Conservation (phyloP, 2,113 vertebrate species). For the Benitochromis conjunctus region DNA sequence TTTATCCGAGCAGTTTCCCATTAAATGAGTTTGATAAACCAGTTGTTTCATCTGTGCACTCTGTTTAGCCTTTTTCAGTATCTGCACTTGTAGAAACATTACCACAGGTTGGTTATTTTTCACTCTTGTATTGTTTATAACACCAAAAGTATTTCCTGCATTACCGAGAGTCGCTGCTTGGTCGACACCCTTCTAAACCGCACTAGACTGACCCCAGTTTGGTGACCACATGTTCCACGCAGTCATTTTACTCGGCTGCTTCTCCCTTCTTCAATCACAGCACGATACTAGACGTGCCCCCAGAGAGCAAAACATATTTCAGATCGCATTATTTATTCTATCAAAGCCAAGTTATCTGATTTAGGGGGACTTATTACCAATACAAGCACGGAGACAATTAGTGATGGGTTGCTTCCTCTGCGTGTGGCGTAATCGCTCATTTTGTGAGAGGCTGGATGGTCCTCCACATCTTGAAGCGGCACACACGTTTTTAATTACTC, state of each 20-base stretch:
- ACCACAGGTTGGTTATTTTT: background rate
- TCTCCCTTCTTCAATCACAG: background rate
- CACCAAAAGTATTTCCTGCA: background rate
- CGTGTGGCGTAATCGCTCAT: background rate
- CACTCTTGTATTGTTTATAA: background rate
- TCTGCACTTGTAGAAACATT: background rate
- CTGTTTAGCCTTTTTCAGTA: background rate
- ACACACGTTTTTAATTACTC: slow-evolving; percentile 48
- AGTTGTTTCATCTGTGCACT: background rate
- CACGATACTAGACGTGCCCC: background rate
- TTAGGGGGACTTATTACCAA: background rate
- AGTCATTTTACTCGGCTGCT: background rate
- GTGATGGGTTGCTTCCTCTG: background rate
- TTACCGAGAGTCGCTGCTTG: background rate
- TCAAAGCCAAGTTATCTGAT: background rate
- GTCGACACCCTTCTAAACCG: background rate
- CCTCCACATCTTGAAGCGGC: slow-evolving; percentile 28
- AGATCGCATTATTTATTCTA: background rate
- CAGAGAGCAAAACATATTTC: background rate
- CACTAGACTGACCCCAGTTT: background rate
- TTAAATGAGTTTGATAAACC: background rate
- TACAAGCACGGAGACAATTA: slow-evolving; percentile 1
- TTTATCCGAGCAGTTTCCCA: background rate
- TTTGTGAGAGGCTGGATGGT: background rate
- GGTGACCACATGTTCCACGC: slow-evolving; percentile 27